Conservation (phyloP, 1,140 invertebrate genomes). For the Brachystomella parvula region DNA sequence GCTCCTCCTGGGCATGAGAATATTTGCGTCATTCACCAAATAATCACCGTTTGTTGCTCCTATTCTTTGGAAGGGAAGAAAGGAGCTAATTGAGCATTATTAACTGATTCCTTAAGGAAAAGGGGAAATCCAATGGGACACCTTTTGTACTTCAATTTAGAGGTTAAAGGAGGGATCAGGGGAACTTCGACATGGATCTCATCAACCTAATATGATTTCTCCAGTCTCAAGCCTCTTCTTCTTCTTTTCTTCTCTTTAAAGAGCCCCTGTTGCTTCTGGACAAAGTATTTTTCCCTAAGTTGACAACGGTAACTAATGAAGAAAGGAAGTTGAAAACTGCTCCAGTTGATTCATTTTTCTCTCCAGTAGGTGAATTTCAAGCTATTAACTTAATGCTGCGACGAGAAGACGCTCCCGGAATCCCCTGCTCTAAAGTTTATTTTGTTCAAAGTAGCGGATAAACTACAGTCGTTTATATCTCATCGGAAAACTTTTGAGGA, state of each 20-base stretch:
- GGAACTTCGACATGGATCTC: not conserved
- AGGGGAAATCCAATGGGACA: not conserved
- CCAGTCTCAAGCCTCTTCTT: not conserved
- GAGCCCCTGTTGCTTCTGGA: constrained; percentile 34
- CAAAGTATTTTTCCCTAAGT: constrained; percentile 35
- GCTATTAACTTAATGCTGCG: too few species aligned
- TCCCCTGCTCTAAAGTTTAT: too few species aligned
- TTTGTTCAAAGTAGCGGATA: too few species aligned
- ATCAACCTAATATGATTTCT: constrained; percentile 4
- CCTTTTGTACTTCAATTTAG: constrained; percentile 24
- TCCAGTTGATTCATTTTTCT: too few species aligned
- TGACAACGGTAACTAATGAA: constrained; percentile 36
- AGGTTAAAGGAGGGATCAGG: not conserved
- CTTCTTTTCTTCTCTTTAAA: constrained; percentile 1
- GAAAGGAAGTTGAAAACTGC: not conserved
- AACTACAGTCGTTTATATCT: too few species aligned
- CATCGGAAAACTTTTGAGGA: too few species aligned
- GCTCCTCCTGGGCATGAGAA: too few species aligned
- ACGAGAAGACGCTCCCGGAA: too few species aligned
- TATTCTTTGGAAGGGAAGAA: constrained; percentile 9
- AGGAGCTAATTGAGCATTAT: constrained; percentile 33
- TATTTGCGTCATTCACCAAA: too few species aligned
- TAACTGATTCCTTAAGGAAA: constrained; percentile 13
- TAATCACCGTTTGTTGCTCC: not conserved
- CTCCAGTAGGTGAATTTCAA: too few species aligned